phyloP scores from a whole-genome alignment of 35 echinoderm and acorn worm species.

The Apostichopus japonicus region DNA sequence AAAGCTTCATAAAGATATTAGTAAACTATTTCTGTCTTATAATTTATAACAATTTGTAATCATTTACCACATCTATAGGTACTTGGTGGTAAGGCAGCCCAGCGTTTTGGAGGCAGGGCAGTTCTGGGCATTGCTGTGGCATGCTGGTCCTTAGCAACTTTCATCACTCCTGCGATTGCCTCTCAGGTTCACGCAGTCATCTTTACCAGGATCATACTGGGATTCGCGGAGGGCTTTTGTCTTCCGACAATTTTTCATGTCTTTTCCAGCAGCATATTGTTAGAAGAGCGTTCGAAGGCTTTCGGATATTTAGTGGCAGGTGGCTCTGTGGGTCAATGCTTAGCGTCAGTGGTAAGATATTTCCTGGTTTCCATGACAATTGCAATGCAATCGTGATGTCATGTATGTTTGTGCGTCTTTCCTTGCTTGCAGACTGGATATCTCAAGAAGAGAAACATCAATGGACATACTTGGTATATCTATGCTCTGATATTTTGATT shows the following conservation, averaged over 20 bases:
- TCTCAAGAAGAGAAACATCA: too few species aligned
- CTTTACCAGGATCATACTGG: slow-evolving; percentile 74
- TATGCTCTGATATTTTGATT: too few species aligned
- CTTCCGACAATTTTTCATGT: slow-evolving; percentile 92
- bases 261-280: slow-evolving; percentile 76
- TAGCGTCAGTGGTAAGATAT: slow-evolving; percentile 86
- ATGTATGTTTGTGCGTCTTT: too few species aligned
- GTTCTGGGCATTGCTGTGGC: slow-evolving; percentile 80
- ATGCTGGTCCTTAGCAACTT: slow-evolving; percentile 92
- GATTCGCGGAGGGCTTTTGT: slow-evolving; percentile 96
- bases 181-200: slow-evolving; percentile 66
- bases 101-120: slow-evolving; percentile 79
- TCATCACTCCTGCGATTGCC: slow-evolving; percentile 82
- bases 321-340: slow-evolving; percentile 87
- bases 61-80: not conserved
- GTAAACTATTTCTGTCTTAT: too few species aligned
- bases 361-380: too few species aligned
- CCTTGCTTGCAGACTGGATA: too few species aligned
- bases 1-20: too few species aligned
- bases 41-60: too few species aligned
- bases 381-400: too few species aligned
- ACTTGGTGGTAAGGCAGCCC: slow-evolving; percentile 90
- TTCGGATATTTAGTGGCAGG: slow-evolving; percentile 94
- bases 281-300: slow-evolving; percentile 88
- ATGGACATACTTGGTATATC: too few species aligned